Percentiles rank a stretch among this genome's conserved stretches.
phyloP scores from a whole-genome alignment of 2,797 vertebrate genomes.

The Propithecus perrieri region DNA sequence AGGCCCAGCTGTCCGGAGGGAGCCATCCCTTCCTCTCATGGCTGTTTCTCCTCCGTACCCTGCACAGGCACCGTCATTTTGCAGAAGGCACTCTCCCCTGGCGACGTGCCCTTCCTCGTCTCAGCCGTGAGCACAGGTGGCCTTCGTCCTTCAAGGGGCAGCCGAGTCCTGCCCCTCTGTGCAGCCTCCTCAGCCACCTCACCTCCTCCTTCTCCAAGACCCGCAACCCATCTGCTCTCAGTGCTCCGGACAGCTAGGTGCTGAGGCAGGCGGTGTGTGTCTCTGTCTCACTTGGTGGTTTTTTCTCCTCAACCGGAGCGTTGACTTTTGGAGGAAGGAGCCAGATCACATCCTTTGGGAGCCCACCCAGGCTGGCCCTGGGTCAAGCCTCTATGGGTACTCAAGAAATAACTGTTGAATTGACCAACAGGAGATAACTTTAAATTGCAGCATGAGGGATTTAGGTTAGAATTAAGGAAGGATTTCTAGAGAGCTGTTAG shows the following conservation, averaged over 20 bases:
- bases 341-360: not conserved
- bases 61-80: fast-evolving
- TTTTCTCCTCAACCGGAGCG: not conserved
- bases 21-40: not conserved
- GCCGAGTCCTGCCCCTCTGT: not conserved
- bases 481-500: not conserved
- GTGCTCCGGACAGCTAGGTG: not conserved
- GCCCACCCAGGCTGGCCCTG: not conserved
- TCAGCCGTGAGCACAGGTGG: fast-evolving
- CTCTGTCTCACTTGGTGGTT: not conserved
- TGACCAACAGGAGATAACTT: not conserved
- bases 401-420: not conserved
- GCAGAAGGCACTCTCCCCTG: not conserved
- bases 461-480: slow-evolving; percentile 1
- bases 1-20: not conserved
- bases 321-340: not conserved
- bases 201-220: not conserved
- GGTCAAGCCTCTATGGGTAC: not conserved
- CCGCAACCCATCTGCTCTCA: fast-evolving
- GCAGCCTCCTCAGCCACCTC: not conserved
- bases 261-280: not conserved
- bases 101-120: not conserved
- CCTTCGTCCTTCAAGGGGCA: not conserved
- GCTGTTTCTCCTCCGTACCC: not conserved
- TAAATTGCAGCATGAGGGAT: not conserved